Evolutionary conservation across 2,113 vertebrate genomes (phyloP).

Genomic region (Plestiodon gilberti): DNA sequence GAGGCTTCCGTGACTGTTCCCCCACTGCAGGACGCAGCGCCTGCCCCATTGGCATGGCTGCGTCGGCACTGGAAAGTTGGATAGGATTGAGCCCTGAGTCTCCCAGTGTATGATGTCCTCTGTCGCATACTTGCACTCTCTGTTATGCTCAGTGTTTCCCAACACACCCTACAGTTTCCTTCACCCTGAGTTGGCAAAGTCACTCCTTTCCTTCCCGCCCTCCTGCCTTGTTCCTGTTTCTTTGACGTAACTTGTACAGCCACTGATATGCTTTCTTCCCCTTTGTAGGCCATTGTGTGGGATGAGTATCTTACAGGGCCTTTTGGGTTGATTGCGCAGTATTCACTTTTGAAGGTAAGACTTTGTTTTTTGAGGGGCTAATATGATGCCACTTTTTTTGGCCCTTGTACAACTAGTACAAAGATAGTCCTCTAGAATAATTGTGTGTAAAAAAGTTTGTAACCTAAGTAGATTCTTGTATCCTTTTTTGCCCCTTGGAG

Average conservation of each 20-base stretch:
- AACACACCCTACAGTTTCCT: too few relatives aligned
- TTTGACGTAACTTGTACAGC: background rate
- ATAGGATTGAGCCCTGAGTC: too few relatives aligned
- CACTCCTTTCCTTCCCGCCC: too few relatives aligned
- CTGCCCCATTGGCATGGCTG: too few relatives aligned
- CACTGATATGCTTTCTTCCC: background rate
- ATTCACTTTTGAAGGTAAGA: conserved; percentile 92
- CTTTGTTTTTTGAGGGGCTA: background rate
- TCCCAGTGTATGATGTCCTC: too few relatives aligned
- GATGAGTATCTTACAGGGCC: conserved; percentile 97
- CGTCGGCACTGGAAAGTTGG: too few relatives aligned
- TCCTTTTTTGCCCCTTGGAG: background rate
- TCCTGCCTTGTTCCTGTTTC: background rate
- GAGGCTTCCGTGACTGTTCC: too few relatives aligned
- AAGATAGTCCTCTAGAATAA: background rate
- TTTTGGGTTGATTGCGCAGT: conserved; percentile 96
- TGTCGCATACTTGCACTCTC: too few relatives aligned
- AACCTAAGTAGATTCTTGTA: too few relatives aligned
- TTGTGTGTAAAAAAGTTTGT: background rate
- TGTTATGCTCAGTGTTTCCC: too few relatives aligned
- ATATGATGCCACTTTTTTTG: background rate
- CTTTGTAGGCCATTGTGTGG: conserved; percentile 95
- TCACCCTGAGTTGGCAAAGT: background rate
- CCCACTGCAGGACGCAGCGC: too few relatives aligned
- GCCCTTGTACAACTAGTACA: background rate